Percentiles rank a stretch among this genome's conserved stretches.
Evolutionary conservation across 2,888 invertebrate genomes (phyloP).

Genomic region (Morpho helenor): DNA sequence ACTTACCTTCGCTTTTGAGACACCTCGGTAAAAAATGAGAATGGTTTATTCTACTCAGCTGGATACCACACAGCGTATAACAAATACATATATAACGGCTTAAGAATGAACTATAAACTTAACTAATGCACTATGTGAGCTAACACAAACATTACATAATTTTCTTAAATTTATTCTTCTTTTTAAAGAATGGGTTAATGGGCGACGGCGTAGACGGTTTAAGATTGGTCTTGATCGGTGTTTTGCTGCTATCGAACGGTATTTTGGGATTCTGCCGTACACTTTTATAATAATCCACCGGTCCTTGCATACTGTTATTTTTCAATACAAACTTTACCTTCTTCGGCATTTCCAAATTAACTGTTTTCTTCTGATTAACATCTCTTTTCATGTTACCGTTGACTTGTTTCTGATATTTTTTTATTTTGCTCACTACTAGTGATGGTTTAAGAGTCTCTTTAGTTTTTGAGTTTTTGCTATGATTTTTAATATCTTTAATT

Average conservation of each 20-base stretch:
- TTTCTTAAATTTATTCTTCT: conserved; percentile 36
- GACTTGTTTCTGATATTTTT: conserved; percentile 46
- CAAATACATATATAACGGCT: no score
- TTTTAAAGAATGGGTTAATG: conserved; percentile 87
- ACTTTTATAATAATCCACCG: conserved; percentile 85
- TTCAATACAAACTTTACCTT: conserved; percentile 86
- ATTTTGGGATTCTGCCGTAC: conserved; percentile 85
- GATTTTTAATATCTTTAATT: conserved; percentile 7
- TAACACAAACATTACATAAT: no score
- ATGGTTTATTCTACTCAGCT: no score
- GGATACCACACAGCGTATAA: no score
- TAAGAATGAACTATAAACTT: no score
- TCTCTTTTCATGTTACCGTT: conserved; percentile 18
- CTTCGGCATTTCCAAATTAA: conserved; percentile 63
- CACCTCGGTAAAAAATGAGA: no score
- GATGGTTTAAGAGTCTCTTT: conserved; percentile 23
- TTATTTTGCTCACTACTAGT: conserved; percentile 47
- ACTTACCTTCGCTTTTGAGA: no score
- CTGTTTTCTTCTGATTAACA: conserved; percentile 26
- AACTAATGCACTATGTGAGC: no score
- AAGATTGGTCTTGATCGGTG: conserved; percentile 85
- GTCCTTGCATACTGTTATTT: conserved; percentile 84
- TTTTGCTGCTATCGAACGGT: conserved; percentile 85
- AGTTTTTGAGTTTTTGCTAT: neutral
- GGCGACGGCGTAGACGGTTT: conserved; percentile 85